phyloP scores from a whole-genome alignment of 2,888 invertebrate species.

The Omphaloscelis lunosa region DNA sequence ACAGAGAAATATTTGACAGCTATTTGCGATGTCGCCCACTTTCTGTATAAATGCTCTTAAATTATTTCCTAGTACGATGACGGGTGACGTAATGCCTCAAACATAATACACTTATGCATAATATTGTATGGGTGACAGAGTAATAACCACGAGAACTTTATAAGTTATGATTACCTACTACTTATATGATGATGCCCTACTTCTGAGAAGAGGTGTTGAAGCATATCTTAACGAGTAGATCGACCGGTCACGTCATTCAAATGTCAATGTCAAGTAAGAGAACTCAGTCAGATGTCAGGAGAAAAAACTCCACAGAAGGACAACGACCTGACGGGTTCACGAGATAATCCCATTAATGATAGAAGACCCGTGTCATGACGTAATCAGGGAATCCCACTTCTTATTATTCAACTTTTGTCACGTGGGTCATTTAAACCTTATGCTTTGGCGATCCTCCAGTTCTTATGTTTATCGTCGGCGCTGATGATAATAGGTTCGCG shows the following conservation, averaged over 20 bases:
- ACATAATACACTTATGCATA: conserved; percentile 8
- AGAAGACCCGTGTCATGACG: conserved; percentile 38
- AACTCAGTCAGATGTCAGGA: conserved; percentile 2
- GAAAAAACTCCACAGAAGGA: neutral
- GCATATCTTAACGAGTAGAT: conserved; percentile 21
- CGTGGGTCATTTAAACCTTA: conserved; percentile 46
- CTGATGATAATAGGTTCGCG: conserved; percentile 64
- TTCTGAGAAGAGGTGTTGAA: conserved; percentile 31
- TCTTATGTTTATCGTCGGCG: conserved; percentile 44
- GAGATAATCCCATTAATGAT: conserved; percentile 30
- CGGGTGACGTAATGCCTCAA: conserved; percentile 27
- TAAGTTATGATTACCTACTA: conserved; percentile 14
- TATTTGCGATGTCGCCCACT: no score
- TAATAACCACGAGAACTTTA: conserved; percentile 20
- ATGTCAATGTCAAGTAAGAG: conserved; percentile 35
- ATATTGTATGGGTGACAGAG: conserved; percentile 11
- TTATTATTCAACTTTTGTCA: conserved; percentile 52
- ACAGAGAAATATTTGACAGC: no score
- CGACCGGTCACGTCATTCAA: conserved; percentile 48
- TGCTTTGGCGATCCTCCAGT: conserved; percentile 60
- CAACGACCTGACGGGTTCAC: conserved; percentile 16
- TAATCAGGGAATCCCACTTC: conserved; percentile 55
- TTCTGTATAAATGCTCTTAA: no score
- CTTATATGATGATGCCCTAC: conserved; percentile 27
- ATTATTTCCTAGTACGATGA: conserved; percentile 1